Percentiles rank a stretch among this genome's conserved stretches.
Evolutionary conservation across 2,888 invertebrate genomes (phyloP).

Genomic region (Habrosyne pyritoides): DNA sequence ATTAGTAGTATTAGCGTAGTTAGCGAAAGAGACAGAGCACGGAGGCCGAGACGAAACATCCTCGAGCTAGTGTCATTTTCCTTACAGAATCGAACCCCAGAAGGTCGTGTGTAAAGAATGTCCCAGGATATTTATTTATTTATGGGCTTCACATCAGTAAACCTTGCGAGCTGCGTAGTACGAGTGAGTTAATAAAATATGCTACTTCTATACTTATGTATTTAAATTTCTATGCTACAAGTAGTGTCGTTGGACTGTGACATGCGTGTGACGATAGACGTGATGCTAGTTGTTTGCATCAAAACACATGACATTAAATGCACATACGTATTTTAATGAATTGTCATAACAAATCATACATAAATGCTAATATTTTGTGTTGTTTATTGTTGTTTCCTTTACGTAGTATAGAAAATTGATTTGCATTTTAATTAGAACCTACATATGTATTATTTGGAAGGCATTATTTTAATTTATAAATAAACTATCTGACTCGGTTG

Average conservation of each 20-base stretch:
- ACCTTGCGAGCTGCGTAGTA: neutral
- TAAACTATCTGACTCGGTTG: no score
- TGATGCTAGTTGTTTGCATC: conserved; percentile 51
- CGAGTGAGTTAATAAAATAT: neutral
- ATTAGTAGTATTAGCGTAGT: no score
- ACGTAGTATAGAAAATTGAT: neutral
- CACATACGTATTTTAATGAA: conserved; percentile 23
- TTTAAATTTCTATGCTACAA: neutral
- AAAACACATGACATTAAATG: conserved; percentile 42
- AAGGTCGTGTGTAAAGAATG: no score
- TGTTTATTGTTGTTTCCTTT: conserved; percentile 8
- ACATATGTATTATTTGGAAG: no score
- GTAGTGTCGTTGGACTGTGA: conserved; percentile 2
- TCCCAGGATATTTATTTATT: no score
- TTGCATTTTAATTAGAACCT: neutral
- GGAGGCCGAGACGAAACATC: no score
- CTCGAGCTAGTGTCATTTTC: no score
- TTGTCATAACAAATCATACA: conserved; percentile 26
- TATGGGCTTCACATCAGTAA: no score
- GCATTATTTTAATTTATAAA: no score
- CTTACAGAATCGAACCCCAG: no score
- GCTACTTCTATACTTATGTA: neutral
- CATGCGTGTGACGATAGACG: conserved; percentile 28
- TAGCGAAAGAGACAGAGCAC: no score
- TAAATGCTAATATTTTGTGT: conserved; percentile 13